Percentiles rank a stretch among this genome's conserved stretches.
Conservation (phyloP, 1,140 invertebrate genomes). For the Berghia stephanieae region DNA sequence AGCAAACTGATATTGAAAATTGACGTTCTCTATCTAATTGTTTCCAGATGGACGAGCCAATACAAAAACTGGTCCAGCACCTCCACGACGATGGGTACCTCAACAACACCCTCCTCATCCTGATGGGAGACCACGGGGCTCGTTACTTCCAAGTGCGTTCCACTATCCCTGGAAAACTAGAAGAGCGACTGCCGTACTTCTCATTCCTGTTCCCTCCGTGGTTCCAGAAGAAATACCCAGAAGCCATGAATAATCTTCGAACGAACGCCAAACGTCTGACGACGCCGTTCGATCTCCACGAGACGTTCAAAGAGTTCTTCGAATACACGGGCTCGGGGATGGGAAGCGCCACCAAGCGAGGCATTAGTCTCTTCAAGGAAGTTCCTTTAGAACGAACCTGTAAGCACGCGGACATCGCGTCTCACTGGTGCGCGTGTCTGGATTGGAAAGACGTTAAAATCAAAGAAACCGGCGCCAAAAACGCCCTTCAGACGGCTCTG, state of each 20-base stretch:
- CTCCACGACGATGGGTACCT: constrained; percentile 72
- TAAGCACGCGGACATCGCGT: constrained; percentile 85
- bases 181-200: constrained; percentile 88
- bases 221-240: constrained; percentile 74
- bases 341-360: constrained; percentile 70
- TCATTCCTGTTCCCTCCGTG: constrained; percentile 80
- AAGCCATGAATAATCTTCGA: constrained; percentile 75
- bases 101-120: constrained; percentile 74
- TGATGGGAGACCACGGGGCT: constrained; percentile 93
- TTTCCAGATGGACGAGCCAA: constrained; percentile 72
- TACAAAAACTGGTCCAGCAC: constrained; percentile 75
- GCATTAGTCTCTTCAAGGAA: constrained; percentile 75
- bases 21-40: constrained; percentile 68
- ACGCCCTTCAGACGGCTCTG: constrained; percentile 28
- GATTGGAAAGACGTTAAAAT: constrained; percentile 69
- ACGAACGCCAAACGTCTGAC: constrained; percentile 71
- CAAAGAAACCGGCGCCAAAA: not conserved
- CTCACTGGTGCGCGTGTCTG: constrained; percentile 95
- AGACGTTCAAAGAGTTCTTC: constrained; percentile 62
- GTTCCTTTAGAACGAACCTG: constrained; percentile 78
- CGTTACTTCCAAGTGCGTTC: constrained; percentile 81
- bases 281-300: constrained; percentile 68
- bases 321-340: constrained; percentile 74
- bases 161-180: constrained; percentile 85
- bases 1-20: too few relatives aligned